Conservation (phyloP, 2,113 vertebrate species). For the Desmodus rotundus region DNA sequence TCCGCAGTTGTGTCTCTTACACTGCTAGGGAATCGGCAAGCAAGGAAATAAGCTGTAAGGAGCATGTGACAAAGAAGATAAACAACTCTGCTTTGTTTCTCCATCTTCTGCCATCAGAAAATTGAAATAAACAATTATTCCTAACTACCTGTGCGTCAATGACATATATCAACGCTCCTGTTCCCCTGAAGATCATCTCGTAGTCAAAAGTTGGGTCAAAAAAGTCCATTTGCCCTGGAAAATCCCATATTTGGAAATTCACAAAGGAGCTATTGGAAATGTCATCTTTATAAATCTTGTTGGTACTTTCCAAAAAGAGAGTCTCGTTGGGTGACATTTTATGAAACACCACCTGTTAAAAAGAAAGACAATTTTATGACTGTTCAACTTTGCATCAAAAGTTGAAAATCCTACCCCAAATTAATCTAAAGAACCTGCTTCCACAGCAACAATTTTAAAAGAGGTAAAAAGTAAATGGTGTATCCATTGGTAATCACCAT, state of each 20-base stretch:
- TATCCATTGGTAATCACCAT: neutral
- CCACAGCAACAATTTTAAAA: neutral
- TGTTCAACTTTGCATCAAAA: neutral
- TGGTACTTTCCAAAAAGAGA: constrained; percentile 97
- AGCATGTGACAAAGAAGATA: constrained; percentile 1
- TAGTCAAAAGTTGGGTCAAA: constrained; percentile 99
- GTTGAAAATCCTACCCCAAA: neutral
- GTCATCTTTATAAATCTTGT: constrained; percentile 99
- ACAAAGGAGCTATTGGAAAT: constrained; percentile 99
- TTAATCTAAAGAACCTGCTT: constrained; percentile 20
- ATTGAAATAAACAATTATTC: constrained; percentile 23
- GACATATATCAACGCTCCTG: constrained; percentile 97
- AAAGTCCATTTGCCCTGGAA: constrained; percentile 98
- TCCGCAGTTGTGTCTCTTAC: neutral
- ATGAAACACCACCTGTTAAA: constrained; percentile 95
- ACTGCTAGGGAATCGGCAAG: neutral
- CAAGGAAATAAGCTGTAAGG: constrained; percentile 6
- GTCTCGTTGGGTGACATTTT: constrained; percentile 99
- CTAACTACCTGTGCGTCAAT: constrained; percentile 96
- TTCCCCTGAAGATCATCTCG: constrained; percentile 99
- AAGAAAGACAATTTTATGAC: constrained; percentile 38
- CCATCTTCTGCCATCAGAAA: neutral
- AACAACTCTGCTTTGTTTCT: constrained; percentile 18
- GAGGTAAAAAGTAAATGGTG: neutral
- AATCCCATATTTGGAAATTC: constrained; percentile 99